Percentiles rank a stretch among this genome's conserved stretches.
These are phyloP conservation scores for Nymphalis urticae DNA, from an alignment of 2,888 invertebrate species.

Conservation along the genomic window DNA sequence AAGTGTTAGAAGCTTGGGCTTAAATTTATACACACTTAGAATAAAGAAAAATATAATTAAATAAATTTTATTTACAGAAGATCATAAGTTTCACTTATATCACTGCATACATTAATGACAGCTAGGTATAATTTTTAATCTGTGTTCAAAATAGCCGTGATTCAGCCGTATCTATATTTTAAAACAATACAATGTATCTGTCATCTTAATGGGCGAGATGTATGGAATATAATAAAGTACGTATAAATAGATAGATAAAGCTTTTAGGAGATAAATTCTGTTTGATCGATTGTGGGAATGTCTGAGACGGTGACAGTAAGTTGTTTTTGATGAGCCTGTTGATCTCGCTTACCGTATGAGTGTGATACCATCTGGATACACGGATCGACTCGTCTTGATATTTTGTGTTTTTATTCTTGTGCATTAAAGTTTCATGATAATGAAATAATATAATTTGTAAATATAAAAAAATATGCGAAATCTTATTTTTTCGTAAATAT, in stretches of 20 bases:
- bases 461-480: no score
- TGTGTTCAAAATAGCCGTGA: not conserved
- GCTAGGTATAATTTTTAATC: slow-evolving; percentile 17
- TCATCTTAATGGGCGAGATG: slow-evolving; percentile 41
- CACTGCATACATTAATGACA: not conserved
- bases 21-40: no score
- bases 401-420: slow-evolving; percentile 39
- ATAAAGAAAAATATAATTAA: no score
- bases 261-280: slow-evolving; percentile 73
- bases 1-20: no score
- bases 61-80: no score
- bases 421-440: no score
- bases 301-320: slow-evolving; percentile 73
- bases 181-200: slow-evolving; percentile 40
- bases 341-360: slow-evolving; percentile 51
- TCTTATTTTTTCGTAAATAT: no score
- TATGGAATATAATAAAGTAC: slow-evolving; percentile 37
- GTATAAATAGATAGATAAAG: slow-evolving; percentile 69
- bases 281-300: slow-evolving; percentile 79
- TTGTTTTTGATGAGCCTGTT: slow-evolving; percentile 65
- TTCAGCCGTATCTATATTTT: slow-evolving; percentile 24
- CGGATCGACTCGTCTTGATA: slow-evolving; percentile 51
- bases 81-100: no score
- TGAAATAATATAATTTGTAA: no score
- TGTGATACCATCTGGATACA: slow-evolving; percentile 65